Percentiles rank a stretch among this genome's conserved stretches.
phyloP scores from a whole-genome alignment of 2,797 vertebrate species.

The Clarias laeviceps region DNA sequence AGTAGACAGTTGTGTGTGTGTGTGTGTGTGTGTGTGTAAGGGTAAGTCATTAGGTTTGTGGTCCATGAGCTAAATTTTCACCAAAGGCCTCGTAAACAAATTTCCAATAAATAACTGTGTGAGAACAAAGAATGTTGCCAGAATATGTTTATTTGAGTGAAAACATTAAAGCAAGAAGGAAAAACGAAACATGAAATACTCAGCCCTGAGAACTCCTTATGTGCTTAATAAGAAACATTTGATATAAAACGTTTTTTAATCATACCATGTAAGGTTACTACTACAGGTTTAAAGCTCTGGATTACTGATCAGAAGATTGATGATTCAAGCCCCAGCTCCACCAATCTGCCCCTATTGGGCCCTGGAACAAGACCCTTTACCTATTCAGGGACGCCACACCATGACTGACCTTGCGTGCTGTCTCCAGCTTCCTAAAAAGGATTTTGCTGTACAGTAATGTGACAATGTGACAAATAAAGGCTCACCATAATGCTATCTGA shows the following conservation, averaged over 20 bases:
- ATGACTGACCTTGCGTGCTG: too few relatives aligned
- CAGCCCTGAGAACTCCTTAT: background rate
- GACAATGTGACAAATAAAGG: background rate
- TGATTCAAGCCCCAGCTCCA: too few relatives aligned
- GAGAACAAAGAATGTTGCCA: constrained; percentile 17
- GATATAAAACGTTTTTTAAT: background rate
- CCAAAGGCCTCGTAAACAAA: constrained; percentile 63
- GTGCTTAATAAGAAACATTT: background rate
- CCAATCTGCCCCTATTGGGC: too few relatives aligned
- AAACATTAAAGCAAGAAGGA: background rate
- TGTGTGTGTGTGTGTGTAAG: background rate
- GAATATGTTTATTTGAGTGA: background rate
- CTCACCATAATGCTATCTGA: background rate
- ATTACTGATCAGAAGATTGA: too few relatives aligned
- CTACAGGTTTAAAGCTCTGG: too few relatives aligned
- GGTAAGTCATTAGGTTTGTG: constrained; percentile 39
- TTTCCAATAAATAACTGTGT: constrained; percentile 59
- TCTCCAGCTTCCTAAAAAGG: too few relatives aligned
- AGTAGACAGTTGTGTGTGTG: constrained; percentile 2
- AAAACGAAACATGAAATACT: background rate
- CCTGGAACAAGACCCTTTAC: too few relatives aligned
- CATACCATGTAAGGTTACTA: background rate
- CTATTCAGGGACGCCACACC: too few relatives aligned
- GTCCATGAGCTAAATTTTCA: constrained; percentile 51
- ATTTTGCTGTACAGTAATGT: too few relatives aligned